Base-by-base conservation (phyloP, 1,140 invertebrate genomes). In the Trichoplusia ni region DNA sequence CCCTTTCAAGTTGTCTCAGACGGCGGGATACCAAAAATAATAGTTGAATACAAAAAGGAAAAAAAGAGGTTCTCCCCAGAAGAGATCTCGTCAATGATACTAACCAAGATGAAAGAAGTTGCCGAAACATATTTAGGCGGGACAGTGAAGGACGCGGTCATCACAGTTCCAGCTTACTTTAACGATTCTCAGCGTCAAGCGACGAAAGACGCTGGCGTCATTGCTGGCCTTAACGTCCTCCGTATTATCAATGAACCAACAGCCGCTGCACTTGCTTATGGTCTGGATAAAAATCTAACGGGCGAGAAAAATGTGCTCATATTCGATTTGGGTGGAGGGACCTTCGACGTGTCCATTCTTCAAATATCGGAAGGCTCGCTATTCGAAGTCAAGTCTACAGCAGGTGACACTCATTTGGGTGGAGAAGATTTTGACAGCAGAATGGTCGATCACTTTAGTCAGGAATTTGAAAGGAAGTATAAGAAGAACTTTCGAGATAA, bases 71-170 rank as follows among this genome's bases (percentile, higher is more conserved):
- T 97, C 84, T 93, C 94, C 5, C 95, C 96, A 0, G 96, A 98
- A 89, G 96, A 98, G 91, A 93, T 98, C 59, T 96, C 95, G 40
- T 95, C 96, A 0, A 97, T 97, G 96, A 94, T 98, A 2, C 81
- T 97, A 58, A 92, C 91, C 6, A 97, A 90, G 73, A 90, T 91
- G 90, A 92, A 94, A 35, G 97, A 98, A 95, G 93, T 95, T 7
- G 92, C 93, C 13, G 93, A 94, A 54, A 93, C 92, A 0, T 73
- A 86, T 81, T 37, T 94, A 85, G 73, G 93, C 85, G 47, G 93
- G 91, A 87, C 91, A 81, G 81, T 95, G 0, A 91, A 82, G 53
- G 93, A 94, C 74, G 94, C 94, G 4, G 93, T 96, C 0, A 92
- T 95, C 37, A 95, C 94, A 5, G 94, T 95, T 1, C 95, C 95